Base-by-base conservation (phyloP, 2,113 vertebrate species). In the Ophthalmolycus amberensis region DNA sequence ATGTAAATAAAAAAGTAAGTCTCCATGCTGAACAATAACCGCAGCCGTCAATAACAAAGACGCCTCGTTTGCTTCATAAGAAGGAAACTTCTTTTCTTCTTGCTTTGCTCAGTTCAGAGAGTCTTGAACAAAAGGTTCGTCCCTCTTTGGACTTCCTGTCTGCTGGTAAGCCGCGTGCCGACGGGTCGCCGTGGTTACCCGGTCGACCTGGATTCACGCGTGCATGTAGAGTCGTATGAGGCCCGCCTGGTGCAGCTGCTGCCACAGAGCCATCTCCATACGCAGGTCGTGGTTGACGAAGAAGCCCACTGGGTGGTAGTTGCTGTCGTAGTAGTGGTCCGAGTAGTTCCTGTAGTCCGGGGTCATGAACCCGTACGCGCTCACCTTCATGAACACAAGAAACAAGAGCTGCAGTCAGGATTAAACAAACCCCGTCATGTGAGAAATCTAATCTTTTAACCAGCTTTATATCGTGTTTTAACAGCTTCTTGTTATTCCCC, bases 311-410 rank as follows among this genome's bases (percentile, higher is more conserved):
- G 3, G 2, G 0, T 12, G 79, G 75, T 64, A 88, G 0, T 0
- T 32, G 5, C 0, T 80, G 90, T 96, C 96, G 2, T 84, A 96
- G 85, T 96, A 96, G 83, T 96, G 96, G 78, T 96, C 92, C 0
- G 96, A 96, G 84, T 95, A 96, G 0, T 85, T 92, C 1, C 0
- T 38, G 20, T 88, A 96, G 88, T 96, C 91, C 0, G 95, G 92
- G 0, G 95, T 96, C 91, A 97, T 95, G 86, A 95, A 96, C 64
- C 95, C 96, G 0, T 96, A 97, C 0, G 96, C 96, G 6, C 89
- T 95, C 70, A 96, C 96, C 96, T 96, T 27, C 0, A 79, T 3
- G n/a, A 65, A 32, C 1, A 80, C 5, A 77, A 20, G 10, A 76
- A 11, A 70, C 4, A 60, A 60, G 14, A 46, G 9, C 1, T 4